Conservation (phyloP, 2,888 invertebrate genomes). For the Thera britannica region DNA sequence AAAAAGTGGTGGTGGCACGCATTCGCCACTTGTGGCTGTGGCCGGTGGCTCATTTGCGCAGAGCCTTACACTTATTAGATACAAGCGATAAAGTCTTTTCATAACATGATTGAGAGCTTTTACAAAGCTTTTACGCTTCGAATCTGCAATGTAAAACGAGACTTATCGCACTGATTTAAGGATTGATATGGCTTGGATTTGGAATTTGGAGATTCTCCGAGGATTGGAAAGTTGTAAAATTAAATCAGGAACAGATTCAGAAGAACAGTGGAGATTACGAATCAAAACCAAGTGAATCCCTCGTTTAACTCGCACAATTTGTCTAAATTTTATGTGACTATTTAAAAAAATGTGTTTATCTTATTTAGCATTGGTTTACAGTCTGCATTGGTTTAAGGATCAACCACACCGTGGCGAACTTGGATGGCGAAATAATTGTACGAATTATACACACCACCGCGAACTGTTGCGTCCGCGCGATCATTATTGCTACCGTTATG, state of each 20-base stretch:
- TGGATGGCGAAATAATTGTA: too few species aligned
- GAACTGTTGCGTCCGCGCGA: too few species aligned
- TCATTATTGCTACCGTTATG: too few species aligned
- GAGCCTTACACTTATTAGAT: conserved; percentile 1
- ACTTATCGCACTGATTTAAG: not conserved
- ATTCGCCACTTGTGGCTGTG: too few species aligned
- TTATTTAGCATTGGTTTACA: too few species aligned
- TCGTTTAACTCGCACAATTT: not conserved
- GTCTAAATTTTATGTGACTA: too few species aligned
- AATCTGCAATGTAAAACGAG: not conserved
- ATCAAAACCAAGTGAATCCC: not conserved
- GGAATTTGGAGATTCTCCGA: not conserved
- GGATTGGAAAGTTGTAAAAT: not conserved
- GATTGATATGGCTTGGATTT: not conserved
- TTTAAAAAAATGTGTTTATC: too few species aligned
- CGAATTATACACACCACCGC: too few species aligned
- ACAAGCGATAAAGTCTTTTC: conserved; percentile 9
- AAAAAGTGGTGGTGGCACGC: too few species aligned
- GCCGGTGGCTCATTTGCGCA: too few species aligned
- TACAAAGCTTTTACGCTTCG: not conserved
- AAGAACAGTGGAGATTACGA: not conserved
- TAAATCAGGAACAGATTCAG: not conserved
- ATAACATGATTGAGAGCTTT: conserved; percentile 8
- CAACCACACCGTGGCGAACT: too few species aligned
- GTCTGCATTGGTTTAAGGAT: too few species aligned